phyloP scores from a whole-genome alignment of 2,113 vertebrate species.

The Myrmophylax atrothorax region DNA sequence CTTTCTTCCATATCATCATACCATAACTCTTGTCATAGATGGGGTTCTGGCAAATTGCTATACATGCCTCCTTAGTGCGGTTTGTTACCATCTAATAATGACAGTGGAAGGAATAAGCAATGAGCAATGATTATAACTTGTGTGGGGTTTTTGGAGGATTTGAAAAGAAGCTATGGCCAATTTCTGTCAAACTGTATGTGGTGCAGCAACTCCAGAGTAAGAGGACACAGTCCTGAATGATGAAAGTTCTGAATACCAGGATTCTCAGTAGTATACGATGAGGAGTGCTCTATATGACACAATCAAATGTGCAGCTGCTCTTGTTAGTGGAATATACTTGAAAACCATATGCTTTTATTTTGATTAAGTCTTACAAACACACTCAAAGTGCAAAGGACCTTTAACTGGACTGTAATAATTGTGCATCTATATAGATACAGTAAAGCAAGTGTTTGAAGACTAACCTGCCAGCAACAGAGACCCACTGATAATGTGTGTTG shows the following conservation, averaged over 20 bases:
- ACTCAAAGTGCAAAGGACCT: neutral
- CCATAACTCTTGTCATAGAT: neutral
- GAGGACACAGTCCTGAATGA: neutral
- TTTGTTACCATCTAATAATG: neutral
- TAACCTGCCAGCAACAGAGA: neutral
- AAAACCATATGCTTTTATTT: neutral
- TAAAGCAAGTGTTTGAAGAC: neutral
- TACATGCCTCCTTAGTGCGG: rapidly evolving
- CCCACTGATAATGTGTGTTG: neutral
- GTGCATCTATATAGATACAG: neutral
- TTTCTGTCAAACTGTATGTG: neutral
- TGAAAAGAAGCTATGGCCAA: neutral
- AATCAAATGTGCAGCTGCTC: neutral
- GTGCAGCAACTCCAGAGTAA: neutral
- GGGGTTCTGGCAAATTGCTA: neutral
- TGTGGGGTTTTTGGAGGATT: rapidly evolving
- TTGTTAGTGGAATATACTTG: neutral
- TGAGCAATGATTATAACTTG: neutral
- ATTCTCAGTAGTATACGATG: neutral
- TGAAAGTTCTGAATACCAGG: neutral
- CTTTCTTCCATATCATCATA: neutral
- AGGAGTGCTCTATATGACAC: neutral
- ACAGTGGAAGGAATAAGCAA: neutral
- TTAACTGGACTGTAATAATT: neutral
- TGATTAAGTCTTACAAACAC: neutral